Percentiles rank a stretch among this genome's conserved stretches.
These are phyloP conservation scores for Cryptocephalus moraei DNA, from an alignment of 2,888 invertebrate species.

Conservation along the genomic window DNA sequence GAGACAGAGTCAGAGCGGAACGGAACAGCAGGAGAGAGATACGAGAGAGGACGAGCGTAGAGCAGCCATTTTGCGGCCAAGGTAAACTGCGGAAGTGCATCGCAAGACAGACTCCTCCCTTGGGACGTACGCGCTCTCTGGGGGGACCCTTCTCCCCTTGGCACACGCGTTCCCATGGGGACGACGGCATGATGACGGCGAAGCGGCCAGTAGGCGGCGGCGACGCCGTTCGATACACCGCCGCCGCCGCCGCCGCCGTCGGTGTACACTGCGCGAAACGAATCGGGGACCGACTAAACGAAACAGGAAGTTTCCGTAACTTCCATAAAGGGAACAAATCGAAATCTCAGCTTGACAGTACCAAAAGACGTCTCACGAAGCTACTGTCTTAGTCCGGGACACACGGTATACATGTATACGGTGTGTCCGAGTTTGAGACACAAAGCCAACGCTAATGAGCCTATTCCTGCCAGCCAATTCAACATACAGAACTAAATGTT, in stretches of 20 bases:
- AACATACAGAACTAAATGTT: too few relatives aligned
- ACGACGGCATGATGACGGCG: constrained; percentile 38
- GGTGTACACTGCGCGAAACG: background rate
- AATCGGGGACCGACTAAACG: background rate
- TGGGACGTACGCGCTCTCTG: constrained; percentile 36
- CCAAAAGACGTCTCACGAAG: too few relatives aligned
- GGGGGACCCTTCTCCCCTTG: constrained; percentile 29
- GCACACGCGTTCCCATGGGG: constrained; percentile 47
- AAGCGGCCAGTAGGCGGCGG: constrained; percentile 34
- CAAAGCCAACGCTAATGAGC: too few relatives aligned
- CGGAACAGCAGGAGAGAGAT: background rate
- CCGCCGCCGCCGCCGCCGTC: constrained; percentile 18
- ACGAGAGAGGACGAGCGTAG: background rate
- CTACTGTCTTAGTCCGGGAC: too few relatives aligned
- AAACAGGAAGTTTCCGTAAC: too few relatives aligned
- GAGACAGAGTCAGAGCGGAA: too few relatives aligned
- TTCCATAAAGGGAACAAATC: too few relatives aligned
- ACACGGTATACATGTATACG: too few relatives aligned
- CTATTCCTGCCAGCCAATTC: too few relatives aligned
- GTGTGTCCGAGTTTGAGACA: too few relatives aligned
- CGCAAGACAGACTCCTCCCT: constrained; percentile 32
- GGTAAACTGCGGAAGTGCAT: constrained; percentile 30
- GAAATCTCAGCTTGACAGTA: too few relatives aligned
- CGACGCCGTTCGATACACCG: constrained; percentile 26
- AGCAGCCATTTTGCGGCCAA: constrained; percentile 19